phyloP scores from a whole-genome alignment of 2,888 invertebrate species.

The Hydrotaea cyrtoneurina region DNA sequence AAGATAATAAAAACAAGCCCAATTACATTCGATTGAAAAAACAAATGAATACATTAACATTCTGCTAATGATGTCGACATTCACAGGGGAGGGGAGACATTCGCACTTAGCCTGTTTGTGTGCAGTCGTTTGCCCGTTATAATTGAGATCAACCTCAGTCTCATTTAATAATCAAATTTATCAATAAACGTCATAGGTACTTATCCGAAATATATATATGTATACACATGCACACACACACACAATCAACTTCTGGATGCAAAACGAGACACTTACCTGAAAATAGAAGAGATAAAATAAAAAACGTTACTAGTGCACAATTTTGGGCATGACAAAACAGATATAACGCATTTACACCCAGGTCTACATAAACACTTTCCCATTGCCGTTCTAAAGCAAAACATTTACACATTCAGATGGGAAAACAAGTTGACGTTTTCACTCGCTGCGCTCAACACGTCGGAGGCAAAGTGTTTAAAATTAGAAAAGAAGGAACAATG shows the following conservation, averaged over 20 bases:
- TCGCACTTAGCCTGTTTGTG: no score
- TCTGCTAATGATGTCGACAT: no score
- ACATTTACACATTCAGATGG: slow-evolving; percentile 44
- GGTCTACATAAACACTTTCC: background rate
- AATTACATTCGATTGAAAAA: no score
- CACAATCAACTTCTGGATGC: background rate
- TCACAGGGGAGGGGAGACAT: no score
- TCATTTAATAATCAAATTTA: no score
- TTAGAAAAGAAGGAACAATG: background rate
- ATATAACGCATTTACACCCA: background rate
- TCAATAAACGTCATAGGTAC: no score
- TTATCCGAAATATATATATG: slow-evolving; percentile 24
- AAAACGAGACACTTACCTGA: slow-evolving; percentile 45
- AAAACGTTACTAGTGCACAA: slow-evolving; percentile 37
- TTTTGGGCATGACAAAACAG: background rate
- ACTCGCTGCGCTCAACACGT: background rate
- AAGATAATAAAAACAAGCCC: no score
- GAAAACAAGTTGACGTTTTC: background rate
- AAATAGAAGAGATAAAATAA: slow-evolving; percentile 37
- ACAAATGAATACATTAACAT: no score
- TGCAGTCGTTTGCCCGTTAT: no score
- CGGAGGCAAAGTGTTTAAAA: background rate
- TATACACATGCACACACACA: background rate
- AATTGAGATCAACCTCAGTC: no score
- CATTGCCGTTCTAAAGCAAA: background rate